Base-by-base conservation (phyloP, 2,797 vertebrate genomes). In the Sebastiscus albofasciatus region DNA sequence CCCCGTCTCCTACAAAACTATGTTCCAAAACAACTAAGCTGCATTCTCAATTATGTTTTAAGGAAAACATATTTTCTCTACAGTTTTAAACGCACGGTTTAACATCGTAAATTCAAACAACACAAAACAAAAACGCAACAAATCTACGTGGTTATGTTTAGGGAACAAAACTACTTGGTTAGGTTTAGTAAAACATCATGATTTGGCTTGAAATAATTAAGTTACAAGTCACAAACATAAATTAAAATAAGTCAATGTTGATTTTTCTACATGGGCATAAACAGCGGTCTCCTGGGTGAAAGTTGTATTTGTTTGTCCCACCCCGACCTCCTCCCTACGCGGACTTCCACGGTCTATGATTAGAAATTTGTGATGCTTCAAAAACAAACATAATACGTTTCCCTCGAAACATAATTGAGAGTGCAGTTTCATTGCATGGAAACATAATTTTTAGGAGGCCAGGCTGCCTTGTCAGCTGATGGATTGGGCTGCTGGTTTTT, bases 381-480 rank as follows among this genome's bases (percentile, higher is more conserved):
- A 46, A 46, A 46, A 46, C 42, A 46, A 46, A 46, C 42, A 7
- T 46, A 46, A 46, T 46, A 18, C 42, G 42, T 46, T 46, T 18
- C 42, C 0, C 42, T 46, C 6, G 1, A 46, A 46, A 46, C 42
- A 3, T 46, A 49, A 49, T 52, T 52, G 18, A 1, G 46, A 52
- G 18, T 52, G 52, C 52, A 55, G 20, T 1, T 55, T 55, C n/a
- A 22, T 55, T 55, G n/a, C n/a, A 55, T 12, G 52, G 52, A 22
- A 55, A 22, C 52, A 24, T 24, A 0, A 55, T 12, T 55, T 55
- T 55, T 55, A 55, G n/a, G 52, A 22, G 52, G n/a, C 4, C 52
- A 55, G 52, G 52, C 52, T 55, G 46, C 24, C 52, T 67, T 73
- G 64, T 81, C 64, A 73, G 29, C 59, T 61, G 39, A 59, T 54